Conservation (phyloP, 2,888 invertebrate genomes). For the Mesopsocus fuscifrons region DNA sequence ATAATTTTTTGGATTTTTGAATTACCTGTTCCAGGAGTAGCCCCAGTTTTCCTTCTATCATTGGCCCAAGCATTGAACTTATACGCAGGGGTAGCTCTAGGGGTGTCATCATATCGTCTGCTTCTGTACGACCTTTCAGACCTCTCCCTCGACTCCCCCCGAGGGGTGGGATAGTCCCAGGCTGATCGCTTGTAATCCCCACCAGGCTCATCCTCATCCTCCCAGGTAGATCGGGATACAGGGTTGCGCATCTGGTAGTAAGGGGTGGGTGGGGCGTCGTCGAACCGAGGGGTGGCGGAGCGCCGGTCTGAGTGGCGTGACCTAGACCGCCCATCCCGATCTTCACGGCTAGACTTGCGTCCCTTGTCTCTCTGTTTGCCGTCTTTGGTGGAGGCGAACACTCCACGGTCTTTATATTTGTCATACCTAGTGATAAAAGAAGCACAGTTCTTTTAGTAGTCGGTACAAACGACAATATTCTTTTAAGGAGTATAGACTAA, state of each 20-base stretch:
- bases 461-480: no score
- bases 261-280: slow-evolving; percentile 77
- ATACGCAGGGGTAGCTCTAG: slow-evolving; percentile 72
- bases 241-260: slow-evolving; percentile 40
- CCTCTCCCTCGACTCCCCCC: slow-evolving; percentile 24
- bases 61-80: slow-evolving; percentile 64
- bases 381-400: neutral
- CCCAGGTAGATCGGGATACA: slow-evolving; percentile 50
- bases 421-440: no score
- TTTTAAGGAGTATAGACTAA: no score
- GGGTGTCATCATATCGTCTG: slow-evolving; percentile 40
- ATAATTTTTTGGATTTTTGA: no score
- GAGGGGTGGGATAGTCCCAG: slow-evolving; percentile 89
- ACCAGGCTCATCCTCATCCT: slow-evolving; percentile 38
- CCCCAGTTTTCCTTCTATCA: slow-evolving; percentile 42
- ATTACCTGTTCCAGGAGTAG: slow-evolving; percentile 34
- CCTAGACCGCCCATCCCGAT: slow-evolving; percentile 19
- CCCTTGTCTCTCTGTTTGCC: neutral
- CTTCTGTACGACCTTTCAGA: slow-evolving; percentile 15
- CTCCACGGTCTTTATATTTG: slow-evolving; percentile 18
- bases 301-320: slow-evolving; percentile 15
- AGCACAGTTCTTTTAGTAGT: no score
- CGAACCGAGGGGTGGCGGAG: slow-evolving; percentile 39
- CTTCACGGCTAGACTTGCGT: slow-evolving; percentile 19
- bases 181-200: slow-evolving; percentile 44